Evolutionary conservation across 1,140 invertebrate species (phyloP).

Genomic region (Trichonephila clavipes): DNA sequence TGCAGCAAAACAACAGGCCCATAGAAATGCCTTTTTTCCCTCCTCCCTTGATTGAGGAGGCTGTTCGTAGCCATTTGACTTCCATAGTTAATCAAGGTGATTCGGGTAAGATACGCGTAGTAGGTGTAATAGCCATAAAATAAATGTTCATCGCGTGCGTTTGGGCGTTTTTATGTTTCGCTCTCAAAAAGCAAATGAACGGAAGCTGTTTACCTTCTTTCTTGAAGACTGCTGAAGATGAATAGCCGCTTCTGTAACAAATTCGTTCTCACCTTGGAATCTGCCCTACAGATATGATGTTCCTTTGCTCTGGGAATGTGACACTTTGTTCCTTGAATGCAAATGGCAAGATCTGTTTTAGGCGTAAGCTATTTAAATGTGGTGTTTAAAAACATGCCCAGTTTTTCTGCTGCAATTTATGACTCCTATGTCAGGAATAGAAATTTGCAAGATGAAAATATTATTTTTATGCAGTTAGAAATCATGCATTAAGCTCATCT

Average conservation of each 20-base stretch:
- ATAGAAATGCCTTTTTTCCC: neutral
- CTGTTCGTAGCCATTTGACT: neutral
- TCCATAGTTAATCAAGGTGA: constrained; percentile 7
- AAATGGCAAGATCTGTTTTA: no score
- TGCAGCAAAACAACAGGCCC: neutral
- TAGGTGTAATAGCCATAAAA: constrained; percentile 23
- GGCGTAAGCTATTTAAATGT: no score
- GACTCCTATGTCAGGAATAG: no score
- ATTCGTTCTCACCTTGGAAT: constrained; percentile 5
- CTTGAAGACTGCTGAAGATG: neutral
- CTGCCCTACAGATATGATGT: neutral
- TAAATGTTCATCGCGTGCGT: constrained; percentile 3
- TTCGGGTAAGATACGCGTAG: constrained; percentile 9
- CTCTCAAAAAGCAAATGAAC: neutral
- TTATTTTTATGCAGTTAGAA: no score
- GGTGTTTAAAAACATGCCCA: no score
- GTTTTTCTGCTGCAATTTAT: no score
- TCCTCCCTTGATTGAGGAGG: neutral
- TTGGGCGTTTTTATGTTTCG: constrained; percentile 17
- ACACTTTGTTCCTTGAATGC: no score
- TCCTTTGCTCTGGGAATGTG: neutral
- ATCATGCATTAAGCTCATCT: no score
- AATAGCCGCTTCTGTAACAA: neutral
- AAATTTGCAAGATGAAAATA: no score
- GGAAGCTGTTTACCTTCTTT: constrained; percentile 17